Percentiles rank a stretch among this genome's conserved stretches.
phyloP scores from a whole-genome alignment of 2,888 invertebrate genomes.

The Perdita meconis region DNA sequence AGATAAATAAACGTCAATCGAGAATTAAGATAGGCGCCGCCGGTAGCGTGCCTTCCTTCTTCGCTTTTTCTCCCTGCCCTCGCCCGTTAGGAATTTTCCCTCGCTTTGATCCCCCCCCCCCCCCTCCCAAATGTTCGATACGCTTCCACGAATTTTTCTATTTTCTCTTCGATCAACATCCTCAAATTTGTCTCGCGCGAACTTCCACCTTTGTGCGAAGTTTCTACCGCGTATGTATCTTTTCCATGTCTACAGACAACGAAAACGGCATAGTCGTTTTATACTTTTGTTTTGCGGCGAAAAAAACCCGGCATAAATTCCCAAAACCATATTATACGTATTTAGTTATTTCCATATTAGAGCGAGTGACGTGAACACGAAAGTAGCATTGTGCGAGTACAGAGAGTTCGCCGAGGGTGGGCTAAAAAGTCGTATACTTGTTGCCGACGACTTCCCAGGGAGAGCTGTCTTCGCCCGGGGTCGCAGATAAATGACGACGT shows the following conservation, averaged over 20 bases:
- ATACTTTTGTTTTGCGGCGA: no score
- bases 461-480: slow-evolving; percentile 79
- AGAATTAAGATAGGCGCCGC: slow-evolving; percentile 81
- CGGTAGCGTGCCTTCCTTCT: slow-evolving; percentile 63
- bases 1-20: slow-evolving; percentile 84
- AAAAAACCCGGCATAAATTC: no score
- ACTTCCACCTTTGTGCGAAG: no score
- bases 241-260: no score
- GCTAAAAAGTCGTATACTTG: slow-evolving; percentile 79
- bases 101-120: slow-evolving; percentile 25
- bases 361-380: slow-evolving; percentile 13
- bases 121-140: slow-evolving; percentile 1
- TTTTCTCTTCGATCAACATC: no score
- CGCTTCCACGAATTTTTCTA: slow-evolving; percentile 36
- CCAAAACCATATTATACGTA: no score
- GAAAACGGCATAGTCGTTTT: no score
- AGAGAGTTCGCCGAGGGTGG: slow-evolving; percentile 74
- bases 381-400: slow-evolving; percentile 1
- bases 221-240: no score
- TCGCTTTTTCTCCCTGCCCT: slow-evolving; percentile 30
- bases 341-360: no score
- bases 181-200: no score
- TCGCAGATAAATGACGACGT: slow-evolving; percentile 74
- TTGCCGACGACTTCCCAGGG: slow-evolving; percentile 77
- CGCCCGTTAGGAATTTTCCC: slow-evolving; percentile 70